These are phyloP conservation scores for Netelia virgata DNA, from an alignment of 2,888 invertebrate genomes.

Conservation along the genomic window DNA sequence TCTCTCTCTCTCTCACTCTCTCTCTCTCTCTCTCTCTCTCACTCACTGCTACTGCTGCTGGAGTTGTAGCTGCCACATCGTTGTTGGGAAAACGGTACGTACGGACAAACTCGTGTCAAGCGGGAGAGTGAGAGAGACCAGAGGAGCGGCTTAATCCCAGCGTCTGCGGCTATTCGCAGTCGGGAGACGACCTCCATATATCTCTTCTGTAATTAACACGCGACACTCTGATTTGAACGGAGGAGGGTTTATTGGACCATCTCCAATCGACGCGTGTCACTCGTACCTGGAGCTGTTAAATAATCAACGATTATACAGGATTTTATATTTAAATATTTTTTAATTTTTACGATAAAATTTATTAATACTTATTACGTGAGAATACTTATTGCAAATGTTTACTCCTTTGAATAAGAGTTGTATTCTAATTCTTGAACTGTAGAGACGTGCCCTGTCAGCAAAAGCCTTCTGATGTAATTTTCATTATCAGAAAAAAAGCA, in stretches of 20 bases:
- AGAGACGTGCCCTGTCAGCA: background rate
- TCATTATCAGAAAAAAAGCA: conserved; percentile 19
- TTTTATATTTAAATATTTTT: too few relatives aligned
- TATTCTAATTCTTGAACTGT: too few relatives aligned
- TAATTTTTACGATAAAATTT: too few relatives aligned
- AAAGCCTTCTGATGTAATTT: conserved; percentile 2
- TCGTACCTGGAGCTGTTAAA: background rate
- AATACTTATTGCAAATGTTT: too few relatives aligned
- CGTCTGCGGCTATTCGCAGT: conserved; percentile 65
- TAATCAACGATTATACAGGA: background rate
- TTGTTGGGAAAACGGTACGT: conserved; percentile 59
- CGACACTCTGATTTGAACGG: conserved; percentile 59
- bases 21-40: background rate
- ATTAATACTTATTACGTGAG: too few relatives aligned
- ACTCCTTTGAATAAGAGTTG: too few relatives aligned
- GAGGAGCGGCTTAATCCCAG: conserved; percentile 60
- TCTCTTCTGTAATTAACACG: conserved; percentile 41
- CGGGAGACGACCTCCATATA: conserved; percentile 59
- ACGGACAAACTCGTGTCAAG: conserved; percentile 60
- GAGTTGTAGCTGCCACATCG: conserved; percentile 52
- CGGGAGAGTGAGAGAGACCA: conserved; percentile 12
- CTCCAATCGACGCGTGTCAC: conserved; percentile 40
- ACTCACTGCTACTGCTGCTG: conserved; percentile 26
- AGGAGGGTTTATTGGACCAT: conserved; percentile 55
- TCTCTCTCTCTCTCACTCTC: conserved; percentile 7